phyloP scores from a whole-genome alignment of 30 jellyfish, hydroid and myxozoan species.

The Sanderia malayensis region DNA sequence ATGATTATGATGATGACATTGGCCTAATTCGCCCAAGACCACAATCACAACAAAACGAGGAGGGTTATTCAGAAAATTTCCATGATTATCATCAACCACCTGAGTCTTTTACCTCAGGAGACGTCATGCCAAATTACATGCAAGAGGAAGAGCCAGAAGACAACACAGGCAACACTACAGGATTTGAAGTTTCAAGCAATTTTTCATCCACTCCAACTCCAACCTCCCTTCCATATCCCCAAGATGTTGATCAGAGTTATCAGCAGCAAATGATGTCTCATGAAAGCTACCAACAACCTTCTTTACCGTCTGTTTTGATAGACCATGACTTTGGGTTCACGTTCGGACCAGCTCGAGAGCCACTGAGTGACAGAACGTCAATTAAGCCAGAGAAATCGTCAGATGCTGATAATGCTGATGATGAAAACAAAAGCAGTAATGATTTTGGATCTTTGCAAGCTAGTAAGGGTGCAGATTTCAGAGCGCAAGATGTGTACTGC shows the following conservation, averaged over 20 bases:
- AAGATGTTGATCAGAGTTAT: not conserved
- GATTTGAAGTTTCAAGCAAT: too few species aligned
- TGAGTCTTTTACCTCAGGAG: too few species aligned
- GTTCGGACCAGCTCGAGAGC: not conserved
- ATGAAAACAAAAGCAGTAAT: not conserved
- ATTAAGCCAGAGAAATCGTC: not conserved
- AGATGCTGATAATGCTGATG: conserved; percentile 3
- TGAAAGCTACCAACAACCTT: not conserved
- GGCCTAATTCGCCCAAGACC: too few species aligned
- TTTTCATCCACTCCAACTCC: not conserved
- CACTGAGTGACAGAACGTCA: not conserved
- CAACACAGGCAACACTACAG: too few species aligned
- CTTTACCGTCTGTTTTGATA: conserved; percentile 22
- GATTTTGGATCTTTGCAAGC: not conserved
- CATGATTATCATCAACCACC: too few species aligned
- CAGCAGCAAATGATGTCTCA: too few species aligned
- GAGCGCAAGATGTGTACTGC: conserved; percentile 64
- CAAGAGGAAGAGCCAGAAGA: too few species aligned
- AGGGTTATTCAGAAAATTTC: too few species aligned
- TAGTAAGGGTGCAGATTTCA: not conserved
- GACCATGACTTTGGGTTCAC: conserved; percentile 58
- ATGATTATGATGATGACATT: too few species aligned
- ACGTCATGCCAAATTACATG: too few species aligned
- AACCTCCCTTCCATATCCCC: not conserved
- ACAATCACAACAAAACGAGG: too few species aligned